These are phyloP conservation scores for Dermatemys mawii DNA, from an alignment of 2,113 vertebrate genomes.

Conservation along the genomic window DNA sequence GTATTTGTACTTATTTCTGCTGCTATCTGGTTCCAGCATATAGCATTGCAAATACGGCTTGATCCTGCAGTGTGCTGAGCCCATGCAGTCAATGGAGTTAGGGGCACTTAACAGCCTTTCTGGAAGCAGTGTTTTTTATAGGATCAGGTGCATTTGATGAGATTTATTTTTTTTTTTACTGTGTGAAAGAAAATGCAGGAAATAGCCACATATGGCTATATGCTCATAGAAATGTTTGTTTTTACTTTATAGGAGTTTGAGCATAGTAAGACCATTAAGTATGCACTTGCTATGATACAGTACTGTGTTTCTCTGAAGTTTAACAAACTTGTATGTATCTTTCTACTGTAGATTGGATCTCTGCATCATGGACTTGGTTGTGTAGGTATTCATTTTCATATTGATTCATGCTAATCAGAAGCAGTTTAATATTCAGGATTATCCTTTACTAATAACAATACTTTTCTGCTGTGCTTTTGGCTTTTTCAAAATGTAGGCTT, in stretches of 20 bases:
- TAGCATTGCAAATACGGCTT: constrained; percentile 8
- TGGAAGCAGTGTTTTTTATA: background rate
- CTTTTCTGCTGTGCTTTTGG: background rate
- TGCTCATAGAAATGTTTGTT: constrained; percentile 52
- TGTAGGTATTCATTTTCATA: constrained; percentile 84
- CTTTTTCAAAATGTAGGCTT: background rate
- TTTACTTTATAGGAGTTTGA: constrained; percentile 67
- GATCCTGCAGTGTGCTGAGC: background rate
- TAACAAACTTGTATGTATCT: constrained; percentile 73
- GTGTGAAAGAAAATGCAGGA: constrained; percentile 1
- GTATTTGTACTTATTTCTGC: background rate
- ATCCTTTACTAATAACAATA: background rate
- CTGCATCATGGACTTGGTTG: constrained; percentile 96
- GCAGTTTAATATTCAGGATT: background rate
- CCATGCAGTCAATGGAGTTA: constrained; percentile 24
- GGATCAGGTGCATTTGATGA: background rate
- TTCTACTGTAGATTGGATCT: constrained; percentile 90
- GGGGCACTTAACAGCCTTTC: background rate
- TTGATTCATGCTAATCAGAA: background rate
- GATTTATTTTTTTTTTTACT: background rate
- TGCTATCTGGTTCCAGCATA: background rate
- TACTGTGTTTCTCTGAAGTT: constrained; percentile 69
- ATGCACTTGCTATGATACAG: constrained; percentile 64
- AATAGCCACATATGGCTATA: background rate
- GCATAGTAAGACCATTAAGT: constrained; percentile 40